phyloP scores from a whole-genome alignment of 2,113 vertebrate genomes.

The Aldabrachelys gigantea region DNA sequence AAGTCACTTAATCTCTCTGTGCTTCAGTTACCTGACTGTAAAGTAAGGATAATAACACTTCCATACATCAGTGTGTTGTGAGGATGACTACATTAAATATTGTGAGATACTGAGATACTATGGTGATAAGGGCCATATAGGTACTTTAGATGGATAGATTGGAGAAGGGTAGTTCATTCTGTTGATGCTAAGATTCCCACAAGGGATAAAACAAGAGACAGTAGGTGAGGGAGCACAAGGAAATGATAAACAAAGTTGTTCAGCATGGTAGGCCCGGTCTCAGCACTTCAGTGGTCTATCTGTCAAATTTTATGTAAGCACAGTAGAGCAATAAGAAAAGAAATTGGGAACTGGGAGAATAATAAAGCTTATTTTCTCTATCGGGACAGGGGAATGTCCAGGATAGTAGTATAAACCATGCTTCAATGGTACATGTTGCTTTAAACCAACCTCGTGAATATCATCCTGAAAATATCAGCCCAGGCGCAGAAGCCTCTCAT shows the following conservation, averaged over 20 bases:
- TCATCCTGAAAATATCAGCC: constrained; percentile 22
- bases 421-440: not conserved
- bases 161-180: constrained; percentile 16
- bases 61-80: not conserved
- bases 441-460: not conserved
- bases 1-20: not conserved
- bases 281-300: not conserved
- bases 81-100: not conserved
- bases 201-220: not conserved
- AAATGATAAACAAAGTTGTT: not conserved
- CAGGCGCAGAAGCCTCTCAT: constrained; percentile 23
- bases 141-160: not conserved
- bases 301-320: not conserved
- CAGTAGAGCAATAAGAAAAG: not conserved
- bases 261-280: not conserved
- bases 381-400: not conserved
- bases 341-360: not conserved
- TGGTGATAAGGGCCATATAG: not conserved
- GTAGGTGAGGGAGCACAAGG: not conserved
- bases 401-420: not conserved
- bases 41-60: not conserved
- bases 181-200: not conserved
- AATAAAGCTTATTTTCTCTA: not conserved
- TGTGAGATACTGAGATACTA: not conserved
- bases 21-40: not conserved